Percentiles rank a stretch among this genome's conserved stretches.
These are phyloP conservation scores for Aphaenogaster floridana DNA, from an alignment of 1,140 invertebrate species.

Conservation along the genomic window DNA sequence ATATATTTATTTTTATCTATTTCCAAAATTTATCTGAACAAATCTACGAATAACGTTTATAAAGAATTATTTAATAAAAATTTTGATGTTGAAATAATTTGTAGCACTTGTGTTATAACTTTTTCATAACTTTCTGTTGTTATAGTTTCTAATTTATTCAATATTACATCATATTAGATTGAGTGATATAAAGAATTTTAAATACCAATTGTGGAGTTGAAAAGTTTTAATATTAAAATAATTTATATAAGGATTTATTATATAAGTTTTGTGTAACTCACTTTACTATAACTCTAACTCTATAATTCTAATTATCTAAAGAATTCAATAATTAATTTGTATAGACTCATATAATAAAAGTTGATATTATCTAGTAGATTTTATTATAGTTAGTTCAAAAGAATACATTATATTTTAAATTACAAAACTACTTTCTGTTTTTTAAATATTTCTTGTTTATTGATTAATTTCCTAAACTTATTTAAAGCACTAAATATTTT, in stretches of 20 bases:
- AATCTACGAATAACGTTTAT: not conserved
- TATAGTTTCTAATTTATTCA: not conserved
- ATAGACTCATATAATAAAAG: not conserved
- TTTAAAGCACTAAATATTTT: slow-evolving; percentile 12
- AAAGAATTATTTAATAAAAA: not conserved
- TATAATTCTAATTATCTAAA: not conserved
- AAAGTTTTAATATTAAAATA: slow-evolving; percentile 24
- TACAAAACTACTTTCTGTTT: not conserved
- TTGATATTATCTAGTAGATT: not conserved
- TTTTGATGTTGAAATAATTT: slow-evolving; percentile 1
- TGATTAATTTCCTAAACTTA: slow-evolving; percentile 1
- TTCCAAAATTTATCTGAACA: not conserved
- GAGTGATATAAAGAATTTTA: not conserved
- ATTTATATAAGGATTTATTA: slow-evolving; percentile 4
- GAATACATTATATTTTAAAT: slow-evolving; percentile 8
- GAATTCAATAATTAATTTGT: not conserved
- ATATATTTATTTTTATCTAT: not conserved
- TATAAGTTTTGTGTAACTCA: not conserved
- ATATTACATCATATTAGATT: not conserved
- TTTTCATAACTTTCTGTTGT: not conserved
- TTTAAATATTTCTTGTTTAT: not conserved
- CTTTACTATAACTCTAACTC: not conserved
- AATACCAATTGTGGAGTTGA: not conserved
- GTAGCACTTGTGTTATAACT: not conserved
- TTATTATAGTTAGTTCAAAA: not conserved